phyloP scores from a whole-genome alignment of 1,140 invertebrate species.

The Drosophila triauraria region DNA sequence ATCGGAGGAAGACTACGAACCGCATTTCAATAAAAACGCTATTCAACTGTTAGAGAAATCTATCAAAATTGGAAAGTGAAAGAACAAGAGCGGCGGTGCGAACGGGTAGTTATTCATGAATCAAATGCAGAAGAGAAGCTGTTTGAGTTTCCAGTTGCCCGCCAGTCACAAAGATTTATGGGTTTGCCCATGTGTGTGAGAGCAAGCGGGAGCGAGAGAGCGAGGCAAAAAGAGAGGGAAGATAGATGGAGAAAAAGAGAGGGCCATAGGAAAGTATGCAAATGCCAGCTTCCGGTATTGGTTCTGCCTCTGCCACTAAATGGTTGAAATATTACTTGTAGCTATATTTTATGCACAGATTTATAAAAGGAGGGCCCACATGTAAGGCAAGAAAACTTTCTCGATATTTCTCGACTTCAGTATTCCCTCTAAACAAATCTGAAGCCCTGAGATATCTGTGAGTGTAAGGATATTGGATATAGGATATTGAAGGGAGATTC shows the following conservation, averaged over 20 bases:
- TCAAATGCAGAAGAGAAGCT: conserved; percentile 60
- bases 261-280: conserved; percentile 41
- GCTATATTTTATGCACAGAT: conserved; percentile 64
- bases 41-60: conserved; percentile 44
- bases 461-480: too few species aligned
- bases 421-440: background rate
- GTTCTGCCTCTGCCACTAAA: conserved; percentile 44
- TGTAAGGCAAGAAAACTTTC: background rate
- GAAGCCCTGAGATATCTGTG: too few species aligned
- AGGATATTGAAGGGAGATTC: too few species aligned
- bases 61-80: conserved; percentile 53
- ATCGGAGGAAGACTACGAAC: conserved; percentile 7
- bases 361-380: conserved; percentile 11
- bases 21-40: conserved; percentile 41
- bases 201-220: background rate
- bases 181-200: conserved; percentile 18
- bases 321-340: conserved; percentile 66
- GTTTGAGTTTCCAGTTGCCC: conserved; percentile 58
- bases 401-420: background rate
- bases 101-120: conserved; percentile 50
- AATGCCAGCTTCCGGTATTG: conserved; percentile 46
- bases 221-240: background rate
- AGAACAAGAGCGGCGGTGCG: conserved; percentile 6
- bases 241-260: background rate
- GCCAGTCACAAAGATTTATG: conserved; percentile 63